Conservation (phyloP, 2,797 vertebrate species). For the Urophycis tenuis region DNA sequence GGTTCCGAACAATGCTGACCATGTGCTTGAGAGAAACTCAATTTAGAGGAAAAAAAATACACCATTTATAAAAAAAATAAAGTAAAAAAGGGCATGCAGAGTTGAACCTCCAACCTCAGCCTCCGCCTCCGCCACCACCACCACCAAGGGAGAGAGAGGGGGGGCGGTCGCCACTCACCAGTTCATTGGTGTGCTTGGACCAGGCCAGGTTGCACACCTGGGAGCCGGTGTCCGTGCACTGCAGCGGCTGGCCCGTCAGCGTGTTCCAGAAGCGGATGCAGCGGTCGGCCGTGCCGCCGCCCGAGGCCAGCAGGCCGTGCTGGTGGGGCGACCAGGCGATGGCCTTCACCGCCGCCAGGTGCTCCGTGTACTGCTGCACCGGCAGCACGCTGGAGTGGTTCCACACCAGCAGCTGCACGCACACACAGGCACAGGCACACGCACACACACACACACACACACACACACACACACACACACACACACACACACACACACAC, state of each 20-base stretch:
- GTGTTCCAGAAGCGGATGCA: slow-evolving; percentile 99
- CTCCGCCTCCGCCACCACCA: no score
- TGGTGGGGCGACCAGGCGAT: slow-evolving; percentile 99
- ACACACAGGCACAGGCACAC: not conserved
- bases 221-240: slow-evolving; percentile 95
- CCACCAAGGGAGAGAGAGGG: no score
- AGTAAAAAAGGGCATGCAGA: no score
- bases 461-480: not conserved
- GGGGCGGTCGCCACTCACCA: slow-evolving; percentile 69
- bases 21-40: no score
- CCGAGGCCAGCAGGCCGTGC: slow-evolving; percentile 90
- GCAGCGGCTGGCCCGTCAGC: slow-evolving; percentile 89
- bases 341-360: slow-evolving; percentile 94
- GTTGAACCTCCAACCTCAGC: no score
- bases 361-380: slow-evolving; percentile 95
- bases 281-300: slow-evolving; percentile 92
- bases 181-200: slow-evolving; percentile 97
- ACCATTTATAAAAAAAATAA: no score
- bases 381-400: slow-evolving; percentile 94
- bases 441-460: not conserved
- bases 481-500: not conserved
- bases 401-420: slow-evolving; percentile 88
- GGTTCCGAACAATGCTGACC: no score
- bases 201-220: slow-evolving; percentile 99
- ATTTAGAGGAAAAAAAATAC: no score